A percentile compares a stretch with the other conserved stretches of the same genome.
Conservation (phyloP, 2,888 invertebrate species). For the Drosophila basisetae region DNA sequence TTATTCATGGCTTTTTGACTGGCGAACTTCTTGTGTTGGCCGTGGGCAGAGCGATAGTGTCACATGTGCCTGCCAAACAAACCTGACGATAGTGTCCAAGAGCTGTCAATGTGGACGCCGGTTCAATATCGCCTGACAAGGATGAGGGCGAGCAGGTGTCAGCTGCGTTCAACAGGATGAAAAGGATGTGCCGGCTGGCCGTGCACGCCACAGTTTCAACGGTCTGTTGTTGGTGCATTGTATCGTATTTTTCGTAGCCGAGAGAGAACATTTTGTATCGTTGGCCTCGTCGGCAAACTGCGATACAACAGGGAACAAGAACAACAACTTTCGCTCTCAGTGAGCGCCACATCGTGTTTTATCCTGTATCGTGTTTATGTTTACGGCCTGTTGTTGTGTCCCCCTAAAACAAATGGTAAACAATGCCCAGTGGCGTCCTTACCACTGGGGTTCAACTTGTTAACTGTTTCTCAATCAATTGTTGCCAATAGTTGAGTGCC, state of each 20-base stretch:
- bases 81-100: slow-evolving; percentile 59
- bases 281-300: slow-evolving; percentile 56
- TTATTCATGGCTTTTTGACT: slow-evolving; percentile 67
- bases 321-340: slow-evolving; percentile 71
- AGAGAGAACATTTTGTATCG: slow-evolving; percentile 49
- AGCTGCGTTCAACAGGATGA: slow-evolving; percentile 75
- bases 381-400: slow-evolving; percentile 62
- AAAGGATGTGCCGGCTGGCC: slow-evolving; percentile 41
- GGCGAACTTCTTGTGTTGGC: slow-evolving; percentile 33
- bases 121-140: slow-evolving; percentile 46
- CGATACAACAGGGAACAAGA: slow-evolving; percentile 77
- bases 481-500: slow-evolving; percentile 28
- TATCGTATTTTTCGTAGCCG: slow-evolving; percentile 68
- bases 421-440: slow-evolving; percentile 82
- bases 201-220: slow-evolving; percentile 25
- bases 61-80: slow-evolving; percentile 57
- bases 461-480: slow-evolving; percentile 26
- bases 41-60: slow-evolving; percentile 59
- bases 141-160: slow-evolving; percentile 50
- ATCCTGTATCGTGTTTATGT: slow-evolving; percentile 71
- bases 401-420: slow-evolving; percentile 81
- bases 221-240: slow-evolving; percentile 40
- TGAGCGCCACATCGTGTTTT: slow-evolving; percentile 51
- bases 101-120: slow-evolving; percentile 82
- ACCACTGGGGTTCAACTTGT: slow-evolving; percentile 35